phyloP scores from a whole-genome alignment of 2,113 vertebrate genomes.

The Embiotoca jacksoni region DNA sequence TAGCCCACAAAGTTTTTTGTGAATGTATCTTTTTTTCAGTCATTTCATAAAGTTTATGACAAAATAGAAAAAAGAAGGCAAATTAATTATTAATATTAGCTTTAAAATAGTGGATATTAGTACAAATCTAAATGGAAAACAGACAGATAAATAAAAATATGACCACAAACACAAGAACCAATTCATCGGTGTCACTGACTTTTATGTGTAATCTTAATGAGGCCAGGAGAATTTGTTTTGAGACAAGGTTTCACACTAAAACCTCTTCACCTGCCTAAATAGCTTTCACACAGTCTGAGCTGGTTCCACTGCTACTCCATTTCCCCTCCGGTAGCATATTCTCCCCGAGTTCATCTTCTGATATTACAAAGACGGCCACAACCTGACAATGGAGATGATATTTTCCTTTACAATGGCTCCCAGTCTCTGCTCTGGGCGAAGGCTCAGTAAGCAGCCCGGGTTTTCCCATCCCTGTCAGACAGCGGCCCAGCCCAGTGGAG shows the following conservation, averaged over 20 bases:
- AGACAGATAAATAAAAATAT: not conserved
- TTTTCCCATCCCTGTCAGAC: conserved; percentile 77
- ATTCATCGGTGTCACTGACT: not conserved
- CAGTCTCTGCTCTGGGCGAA: conserved; percentile 77
- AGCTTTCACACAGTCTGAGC: conserved; percentile 57
- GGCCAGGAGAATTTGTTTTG: conserved; percentile 43
- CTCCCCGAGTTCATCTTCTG: conserved; percentile 80
- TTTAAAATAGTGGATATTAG: too few relatives aligned
- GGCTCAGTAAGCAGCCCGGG: conserved; percentile 69
- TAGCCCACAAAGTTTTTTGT: too few relatives aligned
- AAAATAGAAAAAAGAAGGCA: not conserved
- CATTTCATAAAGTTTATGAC: not conserved
- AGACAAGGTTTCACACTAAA: conserved; percentile 36
- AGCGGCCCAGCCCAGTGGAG: conserved; percentile 71
- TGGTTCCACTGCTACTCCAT: conserved; percentile 44
- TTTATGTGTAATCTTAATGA: conserved; percentile 19
- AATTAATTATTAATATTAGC: not conserved
- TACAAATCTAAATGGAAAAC: not conserved
- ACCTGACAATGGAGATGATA: conserved; percentile 81
- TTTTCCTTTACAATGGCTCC: conserved; percentile 79
- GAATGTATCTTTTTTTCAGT: too few relatives aligned
- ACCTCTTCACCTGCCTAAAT: conserved; percentile 35
- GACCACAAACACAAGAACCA: not conserved
- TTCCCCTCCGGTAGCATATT: conserved; percentile 63
- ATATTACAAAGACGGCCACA: conserved; percentile 78